These are phyloP conservation scores for Acleris emargana DNA, from an alignment of 2,888 invertebrate genomes.

Conservation along the genomic window DNA sequence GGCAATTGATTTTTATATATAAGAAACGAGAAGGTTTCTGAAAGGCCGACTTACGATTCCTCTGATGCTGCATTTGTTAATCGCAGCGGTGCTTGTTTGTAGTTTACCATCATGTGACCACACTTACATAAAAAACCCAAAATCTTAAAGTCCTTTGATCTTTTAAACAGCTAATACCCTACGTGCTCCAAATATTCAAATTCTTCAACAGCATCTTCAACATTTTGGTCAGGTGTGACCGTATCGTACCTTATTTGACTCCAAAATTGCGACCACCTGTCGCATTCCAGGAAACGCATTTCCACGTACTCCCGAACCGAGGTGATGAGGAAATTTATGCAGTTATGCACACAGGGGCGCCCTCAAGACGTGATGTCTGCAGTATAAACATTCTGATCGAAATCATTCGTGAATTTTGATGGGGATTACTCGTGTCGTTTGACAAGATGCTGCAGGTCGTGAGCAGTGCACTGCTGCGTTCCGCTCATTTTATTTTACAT, in stretches of 20 bases:
- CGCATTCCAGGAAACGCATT: conserved; percentile 27
- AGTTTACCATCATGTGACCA: too few species aligned
- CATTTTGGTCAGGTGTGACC: conserved; percentile 28
- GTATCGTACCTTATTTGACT: conserved; percentile 20
- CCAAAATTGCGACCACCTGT: conserved; percentile 29
- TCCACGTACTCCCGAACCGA: conserved; percentile 15
- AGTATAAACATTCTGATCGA: conserved; percentile 14
- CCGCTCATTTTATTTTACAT: too few species aligned
- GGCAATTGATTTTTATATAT: too few species aligned
- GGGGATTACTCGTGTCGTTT: neutral
- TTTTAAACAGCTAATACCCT: neutral
- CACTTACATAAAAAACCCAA: too few species aligned
- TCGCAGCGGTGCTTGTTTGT: too few species aligned
- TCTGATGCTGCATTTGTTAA: too few species aligned
- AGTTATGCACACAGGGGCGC: conserved; percentile 20
- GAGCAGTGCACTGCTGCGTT: too few species aligned
- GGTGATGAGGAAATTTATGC: conserved; percentile 26
- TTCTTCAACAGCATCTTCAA: conserved; percentile 2
- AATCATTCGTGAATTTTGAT: conserved; percentile 7
- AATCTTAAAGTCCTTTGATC: neutral
- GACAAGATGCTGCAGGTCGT: too few species aligned
- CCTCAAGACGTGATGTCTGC: conserved; percentile 31
- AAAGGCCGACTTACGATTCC: too few species aligned
- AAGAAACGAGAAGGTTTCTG: too few species aligned
- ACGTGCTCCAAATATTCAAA: neutral